These are phyloP conservation scores for Leptarthrus brevirostris DNA, from an alignment of 2,888 invertebrate species.

Conservation along the genomic window DNA sequence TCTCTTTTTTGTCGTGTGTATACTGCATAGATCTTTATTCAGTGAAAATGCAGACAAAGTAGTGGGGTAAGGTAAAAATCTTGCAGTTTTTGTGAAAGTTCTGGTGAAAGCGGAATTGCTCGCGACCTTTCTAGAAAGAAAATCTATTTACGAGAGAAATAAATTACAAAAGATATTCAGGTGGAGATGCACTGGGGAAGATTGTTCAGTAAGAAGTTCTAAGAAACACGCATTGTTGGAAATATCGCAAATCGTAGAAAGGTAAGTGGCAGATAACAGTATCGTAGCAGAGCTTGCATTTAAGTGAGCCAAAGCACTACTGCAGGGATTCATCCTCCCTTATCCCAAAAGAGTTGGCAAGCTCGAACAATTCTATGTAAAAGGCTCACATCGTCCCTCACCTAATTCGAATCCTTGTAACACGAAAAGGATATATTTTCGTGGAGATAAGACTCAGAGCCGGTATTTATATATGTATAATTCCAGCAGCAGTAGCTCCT, in stretches of 20 bases:
- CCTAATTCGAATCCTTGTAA: conserved; percentile 8
- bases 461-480: conserved; percentile 13
- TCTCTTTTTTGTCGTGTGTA: conserved; percentile 19
- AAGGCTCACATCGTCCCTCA: conserved; percentile 24
- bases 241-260: conserved; percentile 29
- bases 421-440: conserved; percentile 31
- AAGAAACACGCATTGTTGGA: conserved; percentile 16
- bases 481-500: neutral
- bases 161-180: conserved; percentile 43
- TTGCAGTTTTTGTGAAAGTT: neutral
- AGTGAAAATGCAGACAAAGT: neutral
- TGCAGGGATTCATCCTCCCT: conserved; percentile 7
- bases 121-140: neutral
- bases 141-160: conserved; percentile 45
- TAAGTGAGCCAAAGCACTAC: conserved; percentile 19
- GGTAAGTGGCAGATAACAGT: conserved; percentile 34
- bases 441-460: conserved; percentile 19
- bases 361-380: conserved; percentile 5
- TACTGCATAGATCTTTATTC: neutral
- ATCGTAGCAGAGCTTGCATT: conserved; percentile 16
- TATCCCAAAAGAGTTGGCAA: conserved; percentile 13
- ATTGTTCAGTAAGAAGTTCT: neutral
- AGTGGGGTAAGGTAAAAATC: neutral
- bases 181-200: neutral
- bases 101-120: neutral